Evolutionary conservation across 2,888 invertebrate species (phyloP), one percentile per base, ranked within the genome.

Genomic region (Lasioglossum villosulum): DNA sequence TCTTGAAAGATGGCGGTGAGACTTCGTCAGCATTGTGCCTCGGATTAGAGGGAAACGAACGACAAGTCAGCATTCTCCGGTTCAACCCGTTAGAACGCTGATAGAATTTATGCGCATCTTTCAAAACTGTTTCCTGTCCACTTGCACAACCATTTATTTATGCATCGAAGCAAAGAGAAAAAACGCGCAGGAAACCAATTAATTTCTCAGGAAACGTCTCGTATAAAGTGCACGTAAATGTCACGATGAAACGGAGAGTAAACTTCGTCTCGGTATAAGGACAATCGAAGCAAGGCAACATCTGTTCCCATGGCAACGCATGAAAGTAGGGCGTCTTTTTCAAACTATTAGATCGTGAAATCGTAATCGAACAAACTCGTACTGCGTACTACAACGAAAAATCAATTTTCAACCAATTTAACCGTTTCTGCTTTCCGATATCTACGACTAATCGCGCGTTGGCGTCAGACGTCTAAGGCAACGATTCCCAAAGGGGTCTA

Each of bases 31-130:
- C 68, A 37, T 68, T 68, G 68, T 12, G 37, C 8, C 63, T 30
- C 68, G 68, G 68, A 37, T 37, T 68, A 68, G 37, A 63, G 63
- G 63, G 63, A 63, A 63, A 63, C 63, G 19, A 63, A 63, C 63
- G 63, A 63, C 63, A 30, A 63, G 63, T 63, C 30, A 63, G 63
- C 63, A 63, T 63, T 30, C 63, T 30, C 8, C 30, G 30, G 0
- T 63, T 30, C 63, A 8, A 63, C 19, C 63, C 63, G 63, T 63
- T 63, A 63, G 30, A 63, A 16, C 16, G 6, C 63, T 16, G 63
- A 63, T n/a, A 63, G 16, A 63, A 63, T 16, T 63, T 30, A 30
- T 30, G 30, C 16, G 63, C 30, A 63, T 30, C 30, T 30, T 30
- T 63, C 63, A 0, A 63, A 16, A 30, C 6, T 63, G 16, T 63